These are phyloP conservation scores for Lampris megalopsis DNA, from an alignment of 2,113 vertebrate genomes.

Conservation along the genomic window DNA sequence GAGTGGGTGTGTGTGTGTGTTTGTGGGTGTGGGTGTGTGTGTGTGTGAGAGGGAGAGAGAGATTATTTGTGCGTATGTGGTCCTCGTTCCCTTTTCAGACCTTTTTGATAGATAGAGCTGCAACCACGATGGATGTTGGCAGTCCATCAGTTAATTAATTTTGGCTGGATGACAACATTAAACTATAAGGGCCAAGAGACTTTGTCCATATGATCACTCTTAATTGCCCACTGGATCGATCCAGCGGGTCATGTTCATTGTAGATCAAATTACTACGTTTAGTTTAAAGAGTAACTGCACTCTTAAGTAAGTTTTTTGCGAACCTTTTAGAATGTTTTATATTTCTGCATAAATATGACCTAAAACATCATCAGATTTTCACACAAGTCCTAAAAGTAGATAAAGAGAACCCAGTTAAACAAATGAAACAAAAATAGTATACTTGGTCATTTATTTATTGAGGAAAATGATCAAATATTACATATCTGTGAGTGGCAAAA, in stretches of 20 bases:
- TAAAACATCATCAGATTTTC: no score
- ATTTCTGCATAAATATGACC: no score
- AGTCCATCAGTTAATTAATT: constrained; percentile 66
- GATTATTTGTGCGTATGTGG: constrained; percentile 1
- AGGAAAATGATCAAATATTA: no score
- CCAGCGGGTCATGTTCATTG: background rate
- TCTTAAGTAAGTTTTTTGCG: background rate
- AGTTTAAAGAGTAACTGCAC: background rate
- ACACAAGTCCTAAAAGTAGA: no score
- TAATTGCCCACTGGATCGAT: background rate
- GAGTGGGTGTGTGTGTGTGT: constrained; percentile 27
- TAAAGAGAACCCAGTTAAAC: no score
- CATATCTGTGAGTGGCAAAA: no score
- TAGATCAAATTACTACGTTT: background rate
- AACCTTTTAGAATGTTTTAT: no score
- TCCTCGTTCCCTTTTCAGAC: constrained; percentile 47
- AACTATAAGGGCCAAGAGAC: constrained; percentile 3
- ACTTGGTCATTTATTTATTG: no score
- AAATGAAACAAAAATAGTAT: no score
- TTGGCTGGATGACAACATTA: constrained; percentile 45
- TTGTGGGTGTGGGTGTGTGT: constrained; percentile 25
- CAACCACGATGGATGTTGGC: constrained; percentile 43
- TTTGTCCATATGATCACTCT: background rate
- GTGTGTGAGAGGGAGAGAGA: background rate
- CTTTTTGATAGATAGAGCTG: constrained; percentile 49